Percentiles rank a stretch among this genome's conserved stretches.
These are phyloP conservation scores for Characodon lateralis DNA, from an alignment of 2,797 vertebrate genomes.

Conservation along the genomic window DNA sequence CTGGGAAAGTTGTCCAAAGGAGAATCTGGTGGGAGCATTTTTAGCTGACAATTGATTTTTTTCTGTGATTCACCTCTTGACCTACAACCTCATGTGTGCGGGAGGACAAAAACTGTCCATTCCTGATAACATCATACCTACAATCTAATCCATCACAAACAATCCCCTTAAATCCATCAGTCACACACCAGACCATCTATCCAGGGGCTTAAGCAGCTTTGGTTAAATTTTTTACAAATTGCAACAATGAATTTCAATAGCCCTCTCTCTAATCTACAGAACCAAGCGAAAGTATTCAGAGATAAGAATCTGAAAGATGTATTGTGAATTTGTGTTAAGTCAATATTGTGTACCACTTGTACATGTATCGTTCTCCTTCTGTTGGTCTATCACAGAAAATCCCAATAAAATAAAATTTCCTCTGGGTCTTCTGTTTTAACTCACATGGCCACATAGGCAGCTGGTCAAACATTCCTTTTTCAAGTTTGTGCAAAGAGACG, in stretches of 20 bases:
- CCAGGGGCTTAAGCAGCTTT: not conserved
- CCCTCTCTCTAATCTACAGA: not conserved
- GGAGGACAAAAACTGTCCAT: not conserved
- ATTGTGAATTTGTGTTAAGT: not conserved
- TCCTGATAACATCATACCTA: constrained; percentile 6
- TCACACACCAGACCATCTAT: not conserved
- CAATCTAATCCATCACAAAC: not conserved
- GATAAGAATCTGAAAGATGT: not conserved
- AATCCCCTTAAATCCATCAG: constrained; percentile 30
- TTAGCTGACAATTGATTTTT: constrained; percentile 22
- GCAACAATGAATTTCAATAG: constrained; percentile 8
- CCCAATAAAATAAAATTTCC: constrained; percentile 1
- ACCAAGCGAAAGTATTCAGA: not conserved
- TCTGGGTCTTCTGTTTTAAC: constrained; percentile 16
- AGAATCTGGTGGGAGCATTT: constrained; percentile 18
- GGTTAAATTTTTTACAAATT: constrained; percentile 4
- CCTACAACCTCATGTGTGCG: not conserved
- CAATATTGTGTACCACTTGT: not conserved
- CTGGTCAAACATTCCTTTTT: constrained; percentile 14
- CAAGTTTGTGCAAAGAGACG: not conserved
- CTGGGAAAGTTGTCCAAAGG: not conserved
- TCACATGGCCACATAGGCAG: not conserved
- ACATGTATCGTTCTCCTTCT: not conserved
- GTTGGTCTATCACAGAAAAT: too few species aligned
- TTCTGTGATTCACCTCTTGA: constrained; percentile 6